phyloP scores from a whole-genome alignment of 2,888 invertebrate genomes.

The Philonicus albiceps region DNA sequence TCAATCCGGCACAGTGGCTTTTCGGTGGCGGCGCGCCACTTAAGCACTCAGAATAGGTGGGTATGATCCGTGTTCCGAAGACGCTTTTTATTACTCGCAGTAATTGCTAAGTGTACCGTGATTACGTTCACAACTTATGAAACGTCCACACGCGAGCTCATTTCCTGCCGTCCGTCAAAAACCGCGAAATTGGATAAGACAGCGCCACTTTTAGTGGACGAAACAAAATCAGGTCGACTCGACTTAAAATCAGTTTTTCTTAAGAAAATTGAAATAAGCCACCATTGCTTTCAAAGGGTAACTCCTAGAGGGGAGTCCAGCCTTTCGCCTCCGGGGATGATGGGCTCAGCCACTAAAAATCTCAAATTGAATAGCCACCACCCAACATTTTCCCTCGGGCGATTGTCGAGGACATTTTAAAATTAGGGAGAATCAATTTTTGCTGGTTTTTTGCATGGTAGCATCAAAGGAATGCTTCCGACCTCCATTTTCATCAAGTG shows the following conservation, averaged over 20 bases:
- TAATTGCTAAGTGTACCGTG: slow-evolving; percentile 41
- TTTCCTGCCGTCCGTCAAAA: slow-evolving; percentile 34
- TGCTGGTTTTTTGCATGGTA: slow-evolving; percentile 34
- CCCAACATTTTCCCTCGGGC: not conserved
- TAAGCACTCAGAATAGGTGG: not conserved
- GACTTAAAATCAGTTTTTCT: not conserved
- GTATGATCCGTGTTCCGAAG: not conserved
- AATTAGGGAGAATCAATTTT: slow-evolving; percentile 40
- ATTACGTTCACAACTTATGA: slow-evolving; percentile 40
- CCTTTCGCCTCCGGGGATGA: not conserved
- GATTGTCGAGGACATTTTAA: slow-evolving; percentile 37
- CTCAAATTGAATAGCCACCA: slow-evolving; percentile 31
- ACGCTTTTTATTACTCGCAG: slow-evolving; percentile 4
- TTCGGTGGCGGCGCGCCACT: not conserved
- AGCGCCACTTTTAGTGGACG: not conserved
- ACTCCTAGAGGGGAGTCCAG: not conserved
- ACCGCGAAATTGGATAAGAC: not conserved
- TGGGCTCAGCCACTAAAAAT: slow-evolving; percentile 11
- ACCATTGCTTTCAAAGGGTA: not conserved
- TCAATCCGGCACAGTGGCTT: not conserved
- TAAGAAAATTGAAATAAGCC: not conserved
- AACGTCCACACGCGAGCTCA: slow-evolving; percentile 30
- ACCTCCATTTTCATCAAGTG: slow-evolving; percentile 23
- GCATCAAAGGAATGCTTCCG: slow-evolving; percentile 25
- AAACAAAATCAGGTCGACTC: not conserved